Percentiles rank a stretch among this genome's conserved stretches.
Evolutionary conservation across 2,113 vertebrate genomes (phyloP).

Genomic region (Strix uralensis): DNA sequence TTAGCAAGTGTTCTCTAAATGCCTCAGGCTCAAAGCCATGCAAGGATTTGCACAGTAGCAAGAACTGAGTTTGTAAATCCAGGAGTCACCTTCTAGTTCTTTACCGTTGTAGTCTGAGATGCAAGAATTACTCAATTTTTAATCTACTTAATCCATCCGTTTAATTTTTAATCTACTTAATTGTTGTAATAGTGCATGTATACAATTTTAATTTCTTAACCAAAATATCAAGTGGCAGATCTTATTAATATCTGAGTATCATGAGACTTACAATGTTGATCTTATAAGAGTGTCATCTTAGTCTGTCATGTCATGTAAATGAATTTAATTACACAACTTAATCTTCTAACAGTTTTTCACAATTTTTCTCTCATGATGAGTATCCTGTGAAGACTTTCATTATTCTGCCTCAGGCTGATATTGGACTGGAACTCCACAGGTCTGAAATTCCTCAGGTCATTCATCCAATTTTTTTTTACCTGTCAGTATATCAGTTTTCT

Average conservation of each 20-base stretch:
- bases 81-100: neutral
- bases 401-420: neutral
- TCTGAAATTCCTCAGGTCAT: neutral
- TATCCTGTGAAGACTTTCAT: neutral
- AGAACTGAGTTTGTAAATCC: neutral
- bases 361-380: neutral
- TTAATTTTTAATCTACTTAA: constrained; percentile 44
- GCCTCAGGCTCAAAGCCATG: neutral
- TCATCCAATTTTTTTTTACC: neutral
- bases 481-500: neutral
- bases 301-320: neutral
- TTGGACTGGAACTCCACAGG: neutral
- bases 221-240: neutral
- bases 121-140: neutral
- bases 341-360: neutral
- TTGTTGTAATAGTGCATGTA: neutral
- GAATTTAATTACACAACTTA: neutral
- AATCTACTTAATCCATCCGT: constrained; percentile 36
- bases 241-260: neutral
- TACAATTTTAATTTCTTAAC: neutral
- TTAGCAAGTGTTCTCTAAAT: neutral
- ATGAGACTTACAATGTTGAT: neutral
- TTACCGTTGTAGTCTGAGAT: neutral
- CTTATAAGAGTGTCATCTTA: neutral
- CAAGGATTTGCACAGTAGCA: neutral